These are phyloP conservation scores for Conus canariensis DNA, from an alignment of 2,888 invertebrate genomes.

Conservation along the genomic window DNA sequence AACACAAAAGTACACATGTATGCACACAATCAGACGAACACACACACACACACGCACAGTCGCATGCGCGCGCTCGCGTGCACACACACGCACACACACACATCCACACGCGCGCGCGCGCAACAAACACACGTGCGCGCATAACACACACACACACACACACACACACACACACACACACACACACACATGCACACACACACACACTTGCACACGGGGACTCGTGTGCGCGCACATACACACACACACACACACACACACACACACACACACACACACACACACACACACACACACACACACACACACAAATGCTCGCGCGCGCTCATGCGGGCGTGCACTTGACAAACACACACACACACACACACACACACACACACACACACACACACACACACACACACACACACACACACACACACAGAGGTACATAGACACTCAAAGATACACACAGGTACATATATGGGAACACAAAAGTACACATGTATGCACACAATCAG, in stretches of 20 bases:
- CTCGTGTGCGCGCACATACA: too few species aligned
- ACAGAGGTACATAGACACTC: background rate
- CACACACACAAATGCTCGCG: background rate
- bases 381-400: background rate
- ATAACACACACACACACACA: too few species aligned
- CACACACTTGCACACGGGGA: too few species aligned
- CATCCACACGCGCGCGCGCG: too few species aligned
- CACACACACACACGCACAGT: background rate
- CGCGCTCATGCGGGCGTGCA: background rate
- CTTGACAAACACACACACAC: background rate
- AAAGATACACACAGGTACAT: background rate
- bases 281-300: too few species aligned
- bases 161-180: too few species aligned
- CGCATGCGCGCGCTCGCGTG: too few species aligned
- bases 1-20: background rate
- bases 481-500: background rate
- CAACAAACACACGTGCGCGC: too few species aligned
- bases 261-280: too few species aligned
- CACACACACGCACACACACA: too few species aligned
- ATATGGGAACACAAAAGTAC: background rate
- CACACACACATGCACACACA: too few species aligned
- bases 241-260: too few species aligned
- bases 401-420: background rate
- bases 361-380: background rate
- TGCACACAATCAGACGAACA: background rate